These are phyloP conservation scores for Drosophila nr. perissopoda DNA, from an alignment of 2,888 invertebrate species.

Conservation along the genomic window DNA sequence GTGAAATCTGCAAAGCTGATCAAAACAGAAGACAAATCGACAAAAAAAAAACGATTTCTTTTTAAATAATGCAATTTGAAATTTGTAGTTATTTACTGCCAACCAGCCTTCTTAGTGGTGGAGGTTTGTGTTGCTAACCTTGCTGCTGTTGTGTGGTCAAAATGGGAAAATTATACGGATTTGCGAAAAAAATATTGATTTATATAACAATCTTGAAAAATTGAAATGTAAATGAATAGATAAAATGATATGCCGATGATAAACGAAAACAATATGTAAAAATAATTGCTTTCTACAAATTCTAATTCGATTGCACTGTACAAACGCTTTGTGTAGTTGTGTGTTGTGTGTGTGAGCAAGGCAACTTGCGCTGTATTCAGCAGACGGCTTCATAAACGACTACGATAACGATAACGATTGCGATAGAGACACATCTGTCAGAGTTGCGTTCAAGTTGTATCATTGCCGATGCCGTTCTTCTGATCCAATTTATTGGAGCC, in stretches of 20 bases:
- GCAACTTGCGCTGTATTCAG: constrained; percentile 31
- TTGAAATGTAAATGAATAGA: too few relatives aligned
- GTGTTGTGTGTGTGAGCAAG: constrained; percentile 27
- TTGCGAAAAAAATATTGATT: too few relatives aligned
- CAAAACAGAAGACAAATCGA: background rate
- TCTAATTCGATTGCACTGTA: constrained; percentile 43
- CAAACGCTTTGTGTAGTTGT: background rate
- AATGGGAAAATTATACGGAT: too few relatives aligned
- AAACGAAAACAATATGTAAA: background rate
- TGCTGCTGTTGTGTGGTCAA: too few relatives aligned
- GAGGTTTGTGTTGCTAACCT: too few relatives aligned
- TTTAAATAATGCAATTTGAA: background rate
- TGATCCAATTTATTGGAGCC: constrained; percentile 86
- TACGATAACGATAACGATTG: constrained; percentile 35
- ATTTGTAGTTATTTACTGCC: background rate
- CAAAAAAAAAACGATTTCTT: background rate
- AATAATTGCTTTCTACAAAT: background rate
- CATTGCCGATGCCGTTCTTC: constrained; percentile 84
- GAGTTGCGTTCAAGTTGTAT: constrained; percentile 74
- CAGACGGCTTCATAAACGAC: constrained; percentile 34
- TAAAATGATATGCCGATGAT: too few relatives aligned
- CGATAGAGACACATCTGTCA: constrained; percentile 32
- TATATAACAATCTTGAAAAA: too few relatives aligned
- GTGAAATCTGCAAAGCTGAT: constrained; percentile 20
- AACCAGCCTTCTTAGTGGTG: background rate